These are phyloP conservation scores for Autographa pulchrina DNA, from an alignment of 2,888 invertebrate species.

Conservation along the genomic window DNA sequence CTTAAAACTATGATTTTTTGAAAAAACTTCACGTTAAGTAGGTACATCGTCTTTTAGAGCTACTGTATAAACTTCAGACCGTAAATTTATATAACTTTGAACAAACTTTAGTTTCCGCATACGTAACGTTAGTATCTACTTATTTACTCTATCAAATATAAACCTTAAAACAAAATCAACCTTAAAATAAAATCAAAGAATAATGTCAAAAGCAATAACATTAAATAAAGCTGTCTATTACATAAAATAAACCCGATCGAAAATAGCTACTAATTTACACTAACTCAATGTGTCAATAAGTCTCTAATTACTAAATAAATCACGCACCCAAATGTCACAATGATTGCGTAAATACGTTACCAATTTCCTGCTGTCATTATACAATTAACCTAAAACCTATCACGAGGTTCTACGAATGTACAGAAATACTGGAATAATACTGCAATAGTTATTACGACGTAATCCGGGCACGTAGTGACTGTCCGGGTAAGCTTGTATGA, in stretches of 20 bases:
- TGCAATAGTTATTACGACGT: constrained; percentile 38
- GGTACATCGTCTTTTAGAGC: constrained; percentile 8
- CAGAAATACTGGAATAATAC: not conserved
- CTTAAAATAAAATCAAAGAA: no score
- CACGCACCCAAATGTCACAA: constrained; percentile 9
- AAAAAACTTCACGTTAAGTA: constrained; percentile 26
- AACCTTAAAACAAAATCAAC: no score
- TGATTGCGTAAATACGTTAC: constrained; percentile 20
- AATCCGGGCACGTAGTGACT: constrained; percentile 42
- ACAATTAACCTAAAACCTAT: constrained; percentile 39
- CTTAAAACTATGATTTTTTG: constrained; percentile 44
- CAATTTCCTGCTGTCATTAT: constrained; percentile 9
- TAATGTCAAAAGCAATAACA: no score
- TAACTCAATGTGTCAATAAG: not conserved
- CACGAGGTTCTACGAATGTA: constrained; percentile 20
- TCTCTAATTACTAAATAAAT: constrained; percentile 5
- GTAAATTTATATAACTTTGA: not conserved
- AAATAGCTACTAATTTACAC: not conserved
- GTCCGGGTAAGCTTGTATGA: constrained; percentile 33
- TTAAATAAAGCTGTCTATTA: not conserved
- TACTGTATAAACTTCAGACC: not conserved
- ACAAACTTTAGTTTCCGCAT: not conserved
- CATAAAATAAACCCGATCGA: not conserved
- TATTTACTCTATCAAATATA: not conserved
- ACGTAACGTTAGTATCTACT: not conserved